Base-by-base conservation (phyloP, 1,140 invertebrate species). In the Zaprionus vittiger region DNA sequence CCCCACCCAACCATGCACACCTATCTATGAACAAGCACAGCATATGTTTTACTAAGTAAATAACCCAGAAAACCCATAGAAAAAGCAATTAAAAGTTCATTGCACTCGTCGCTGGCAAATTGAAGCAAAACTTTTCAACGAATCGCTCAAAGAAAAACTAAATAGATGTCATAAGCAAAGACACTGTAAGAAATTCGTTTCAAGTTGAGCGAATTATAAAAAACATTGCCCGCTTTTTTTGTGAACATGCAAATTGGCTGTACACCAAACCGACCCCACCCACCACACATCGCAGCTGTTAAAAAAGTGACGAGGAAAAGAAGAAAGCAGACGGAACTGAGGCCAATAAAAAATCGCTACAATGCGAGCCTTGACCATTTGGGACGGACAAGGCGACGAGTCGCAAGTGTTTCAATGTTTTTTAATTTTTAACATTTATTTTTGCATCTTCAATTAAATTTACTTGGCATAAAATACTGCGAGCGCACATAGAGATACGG, bases 151-250 rank as follows among this genome's bases (percentile, higher is more conserved):
- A 67, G 41, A 38, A 75, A 82, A 70, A 79, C 55, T 73, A 80
- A 80, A 87, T 72, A 73, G 71, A 78, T 86, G 83, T 83, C 80
- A 82, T 57, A 70, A 67, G 41, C 77, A 73, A 54, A 70, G 41
- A 76, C 79, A 86, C 84, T 85, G 75, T 71, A 76, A 69, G 62
- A 81, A 67, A 89, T 74, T 82, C 70, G 83, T 61, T 73, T 86
- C 65, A 56, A 82, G 76, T 80, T 86, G 83, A 60, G 65, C 54
- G 65, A 84, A 77, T 68, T 80, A 79, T 56, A 62, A 74, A 75
- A 69, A 69, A 75, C 63, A 80, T 64, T 74, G 67, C 78, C 63
- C 65, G 41, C 4, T 47, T 47, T 47, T 47, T 47, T 44, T 44
- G 1, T 44, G 59, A 68, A 78, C 83, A 83, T 69, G 63, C 55